Base-by-base conservation (phyloP, 2,113 vertebrate genomes). In the Prochilodus magdalenae region DNA sequence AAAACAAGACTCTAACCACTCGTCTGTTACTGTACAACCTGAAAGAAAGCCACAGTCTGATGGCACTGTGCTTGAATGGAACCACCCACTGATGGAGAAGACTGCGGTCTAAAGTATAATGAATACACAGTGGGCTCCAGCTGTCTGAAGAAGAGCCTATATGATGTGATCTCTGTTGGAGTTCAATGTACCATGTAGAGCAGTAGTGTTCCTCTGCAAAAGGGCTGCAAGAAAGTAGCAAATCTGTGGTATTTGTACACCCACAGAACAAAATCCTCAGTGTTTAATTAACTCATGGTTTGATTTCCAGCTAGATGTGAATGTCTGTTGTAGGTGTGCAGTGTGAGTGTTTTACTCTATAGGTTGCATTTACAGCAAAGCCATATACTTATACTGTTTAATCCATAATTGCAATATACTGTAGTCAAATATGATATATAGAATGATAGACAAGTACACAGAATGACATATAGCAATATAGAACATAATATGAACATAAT, bases 31-130 rank as follows among this genome's bases (percentile, higher is more conserved):
- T 63, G 55, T 72, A 27, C 65, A 20, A 55, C 44, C 60, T 12
- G 70, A 40, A 72, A 72, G 20, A 76, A 55, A 62, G 22, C 49
- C 73, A 65, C 53, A 71, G 65, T 81, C 83, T 27, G 24, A 60
- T 12, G 57, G n/a, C 11, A 5, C 22, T 60, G 57, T 13, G 57
- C 57, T 60, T 60, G 12, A 60, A 26, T 26, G 76, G 20, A 77
- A 63, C 30, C 57, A 60, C 73, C 81, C 26, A 44, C 55, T 70
- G 65, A 70, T 26, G 16, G 20, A 62, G 80, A 65, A 82, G 80
- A 75, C 76, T 69, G 51, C 27, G 69, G 55, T 51, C 66, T 73
- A 59, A 36, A 63, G 74, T 18, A 44, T 83, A 83, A 83, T 83
- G 74, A 77, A 77, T 63, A 83, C 81, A 83, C 66, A 29, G 59